These are phyloP conservation scores for Distichodus sexfasciatus DNA, from an alignment of 2,797 vertebrate species.

Conservation along the genomic window DNA sequence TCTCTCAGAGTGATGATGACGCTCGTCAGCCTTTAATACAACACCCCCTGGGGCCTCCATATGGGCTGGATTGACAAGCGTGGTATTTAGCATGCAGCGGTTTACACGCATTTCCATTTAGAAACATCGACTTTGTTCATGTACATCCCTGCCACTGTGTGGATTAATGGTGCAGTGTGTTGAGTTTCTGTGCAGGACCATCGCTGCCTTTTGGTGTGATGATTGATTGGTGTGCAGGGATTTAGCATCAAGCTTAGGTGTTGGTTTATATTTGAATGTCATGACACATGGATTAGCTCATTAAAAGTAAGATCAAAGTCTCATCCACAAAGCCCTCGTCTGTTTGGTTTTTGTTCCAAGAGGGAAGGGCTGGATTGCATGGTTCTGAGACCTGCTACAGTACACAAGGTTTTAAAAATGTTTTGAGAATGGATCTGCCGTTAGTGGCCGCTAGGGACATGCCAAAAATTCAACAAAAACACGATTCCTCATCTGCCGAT, in stretches of 20 bases:
- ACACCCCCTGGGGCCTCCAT: neutral
- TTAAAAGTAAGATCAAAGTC: conserved; percentile 1
- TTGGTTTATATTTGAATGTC: neutral
- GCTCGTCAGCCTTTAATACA: neutral
- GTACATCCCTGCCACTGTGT: neutral
- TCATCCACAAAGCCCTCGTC: neutral
- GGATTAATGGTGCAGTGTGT: too few species aligned
- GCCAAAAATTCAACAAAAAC: too few species aligned
- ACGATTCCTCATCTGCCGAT: too few species aligned
- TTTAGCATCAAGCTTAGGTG: neutral
- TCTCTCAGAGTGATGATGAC: neutral
- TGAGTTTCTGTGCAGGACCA: neutral
- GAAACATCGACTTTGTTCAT: neutral
- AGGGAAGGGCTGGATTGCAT: neutral
- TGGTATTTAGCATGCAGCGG: neutral
- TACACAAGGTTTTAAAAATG: neutral
- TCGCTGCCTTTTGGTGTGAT: too few species aligned
- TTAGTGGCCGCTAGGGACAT: too few species aligned
- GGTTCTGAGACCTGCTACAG: neutral
- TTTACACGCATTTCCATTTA: neutral
- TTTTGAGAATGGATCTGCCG: conserved; percentile 6
- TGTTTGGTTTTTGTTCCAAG: conserved; percentile 8
- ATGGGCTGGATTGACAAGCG: neutral
- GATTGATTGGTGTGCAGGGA: too few species aligned
- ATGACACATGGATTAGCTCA: neutral